phyloP scores from a whole-genome alignment of 2,797 vertebrate genomes.

The Pachyuromys duprasi region DNA sequence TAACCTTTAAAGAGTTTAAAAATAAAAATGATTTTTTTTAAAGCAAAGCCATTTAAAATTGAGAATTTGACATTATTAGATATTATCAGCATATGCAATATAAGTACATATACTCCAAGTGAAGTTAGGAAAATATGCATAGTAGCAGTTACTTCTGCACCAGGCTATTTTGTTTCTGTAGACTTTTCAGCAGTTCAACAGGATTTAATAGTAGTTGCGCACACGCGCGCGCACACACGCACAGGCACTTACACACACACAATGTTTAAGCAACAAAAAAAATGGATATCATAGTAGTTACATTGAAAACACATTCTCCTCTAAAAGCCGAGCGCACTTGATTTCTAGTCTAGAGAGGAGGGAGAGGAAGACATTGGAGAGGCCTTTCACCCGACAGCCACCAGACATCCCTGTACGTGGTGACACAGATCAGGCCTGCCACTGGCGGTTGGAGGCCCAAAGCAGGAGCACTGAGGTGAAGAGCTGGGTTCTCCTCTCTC shows the following conservation, averaged over 20 bases:
- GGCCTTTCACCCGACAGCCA: not conserved
- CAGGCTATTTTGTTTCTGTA: not conserved
- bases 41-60: not conserved
- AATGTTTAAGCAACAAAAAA: not conserved
- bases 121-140: not conserved
- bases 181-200: not conserved
- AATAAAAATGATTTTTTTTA: not conserved
- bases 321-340: not conserved
- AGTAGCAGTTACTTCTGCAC: not conserved
- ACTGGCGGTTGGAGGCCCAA: not conserved
- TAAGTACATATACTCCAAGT: not conserved
- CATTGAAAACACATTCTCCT: conserved; percentile 3
- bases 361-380: not conserved
- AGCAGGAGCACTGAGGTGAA: not conserved
- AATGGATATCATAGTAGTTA: not conserved
- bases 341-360: not conserved
- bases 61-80: not conserved
- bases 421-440: not conserved
- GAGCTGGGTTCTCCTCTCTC: not conserved
- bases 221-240: not conserved
- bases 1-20: not conserved
- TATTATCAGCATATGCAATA: not conserved
- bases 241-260: not conserved
- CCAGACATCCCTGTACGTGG: not conserved
- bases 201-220: not conserved